A percentile compares a stretch with the other conserved stretches of the same genome.
phyloP scores from a whole-genome alignment of 2,797 vertebrate species.

The Rhincodon typus region DNA sequence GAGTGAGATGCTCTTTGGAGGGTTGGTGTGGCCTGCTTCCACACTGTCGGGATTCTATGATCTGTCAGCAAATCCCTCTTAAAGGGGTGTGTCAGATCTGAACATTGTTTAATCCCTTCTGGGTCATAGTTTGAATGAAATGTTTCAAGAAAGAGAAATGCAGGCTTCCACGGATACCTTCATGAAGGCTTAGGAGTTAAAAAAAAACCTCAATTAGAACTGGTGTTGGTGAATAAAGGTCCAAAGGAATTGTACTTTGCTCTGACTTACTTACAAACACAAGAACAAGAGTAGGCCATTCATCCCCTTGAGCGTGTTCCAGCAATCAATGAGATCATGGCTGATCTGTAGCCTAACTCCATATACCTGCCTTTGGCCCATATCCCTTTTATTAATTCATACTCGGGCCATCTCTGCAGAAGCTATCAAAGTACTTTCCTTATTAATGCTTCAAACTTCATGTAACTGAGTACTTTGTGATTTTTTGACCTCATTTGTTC shows the following conservation, averaged over 20 bases:
- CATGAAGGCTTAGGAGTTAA: neutral
- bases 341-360: no score
- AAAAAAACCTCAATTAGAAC: neutral
- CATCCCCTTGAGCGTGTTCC: no score
- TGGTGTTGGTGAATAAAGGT: neutral
- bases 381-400: neutral
- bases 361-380: no score
- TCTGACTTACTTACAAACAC: neutral
- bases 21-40: no score
- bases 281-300: no score
- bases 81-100: neutral
- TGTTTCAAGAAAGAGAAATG: neutral
- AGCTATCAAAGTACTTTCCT: neutral
- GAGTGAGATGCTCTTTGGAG: no score
- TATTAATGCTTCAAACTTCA: neutral
- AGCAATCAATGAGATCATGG: no score
- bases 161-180: neutral
- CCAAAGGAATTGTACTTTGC: slow-evolving; percentile 19
- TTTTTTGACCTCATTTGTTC: neutral
- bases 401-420: neutral
- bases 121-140: neutral
- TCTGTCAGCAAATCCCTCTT: neutral
- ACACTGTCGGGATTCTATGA: no score
- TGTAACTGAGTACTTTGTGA: neutral
- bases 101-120: neutral